Evolutionary conservation across 2,797 vertebrate genomes (phyloP).

Genomic region (Sebastolobus altivelis): DNA sequence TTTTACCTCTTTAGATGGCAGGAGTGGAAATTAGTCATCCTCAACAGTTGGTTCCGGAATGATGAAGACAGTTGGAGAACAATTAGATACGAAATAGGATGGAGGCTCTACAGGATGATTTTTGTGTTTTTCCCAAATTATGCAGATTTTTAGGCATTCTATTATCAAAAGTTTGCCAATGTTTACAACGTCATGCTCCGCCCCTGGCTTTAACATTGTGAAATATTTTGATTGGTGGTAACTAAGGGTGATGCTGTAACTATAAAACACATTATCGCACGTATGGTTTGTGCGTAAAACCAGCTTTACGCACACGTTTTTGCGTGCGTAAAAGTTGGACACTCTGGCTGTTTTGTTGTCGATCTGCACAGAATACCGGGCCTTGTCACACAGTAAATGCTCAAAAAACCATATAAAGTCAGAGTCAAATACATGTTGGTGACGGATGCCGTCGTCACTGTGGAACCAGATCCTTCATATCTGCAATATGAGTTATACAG

Average conservation of each 20-base stretch:
- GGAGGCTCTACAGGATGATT: too few species aligned
- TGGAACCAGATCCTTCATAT: not conserved
- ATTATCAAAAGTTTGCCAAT: not conserved
- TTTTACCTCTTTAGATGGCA: too few species aligned
- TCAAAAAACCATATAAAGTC: not conserved
- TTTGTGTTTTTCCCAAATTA: not conserved
- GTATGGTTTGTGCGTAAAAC: not conserved
- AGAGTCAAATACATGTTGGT: not conserved
- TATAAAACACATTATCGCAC: not conserved
- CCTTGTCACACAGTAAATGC: not conserved
- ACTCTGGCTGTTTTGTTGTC: not conserved
- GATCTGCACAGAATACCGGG: not conserved
- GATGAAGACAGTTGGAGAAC: too few species aligned
- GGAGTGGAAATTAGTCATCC: too few species aligned
- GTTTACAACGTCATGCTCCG: not conserved
- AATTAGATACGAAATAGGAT: too few species aligned
- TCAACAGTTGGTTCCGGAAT: too few species aligned
- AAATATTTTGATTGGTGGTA: not conserved
- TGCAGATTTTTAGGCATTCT: not conserved
- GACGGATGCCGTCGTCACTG: not conserved
- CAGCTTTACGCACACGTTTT: not conserved
- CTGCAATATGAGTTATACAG: not conserved
- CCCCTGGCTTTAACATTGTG: not conserved
- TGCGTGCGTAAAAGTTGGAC: not conserved
- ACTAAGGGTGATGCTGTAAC: not conserved